Evolutionary conservation across 2,797 vertebrate species (phyloP).

Genomic region (Lutjanus argentimaculatus): DNA sequence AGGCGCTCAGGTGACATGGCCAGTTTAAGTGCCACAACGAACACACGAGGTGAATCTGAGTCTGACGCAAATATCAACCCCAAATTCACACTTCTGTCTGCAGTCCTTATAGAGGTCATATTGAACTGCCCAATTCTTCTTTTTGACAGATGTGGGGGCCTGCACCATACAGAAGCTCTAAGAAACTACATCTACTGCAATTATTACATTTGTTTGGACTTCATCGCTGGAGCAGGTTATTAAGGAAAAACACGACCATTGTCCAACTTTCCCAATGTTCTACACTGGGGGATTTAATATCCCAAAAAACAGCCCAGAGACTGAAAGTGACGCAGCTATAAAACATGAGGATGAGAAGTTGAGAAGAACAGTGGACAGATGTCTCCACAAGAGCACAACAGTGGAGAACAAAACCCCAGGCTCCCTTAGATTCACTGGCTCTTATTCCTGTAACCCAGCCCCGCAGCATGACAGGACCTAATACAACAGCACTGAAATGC

Average conservation of each 20-base stretch:
- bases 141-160: not conserved
- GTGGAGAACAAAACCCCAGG: conserved; percentile 65
- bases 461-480: conserved; percentile 66
- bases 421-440: conserved; percentile 65
- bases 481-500: conserved; percentile 73
- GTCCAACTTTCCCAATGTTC: not conserved
- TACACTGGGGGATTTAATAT: not conserved
- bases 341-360: conserved; percentile 38
- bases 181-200: not conserved
- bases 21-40: conserved; percentile 61
- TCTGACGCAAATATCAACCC: conserved; percentile 72
- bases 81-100: conserved; percentile 52
- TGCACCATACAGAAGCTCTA: not conserved
- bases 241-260: too few species aligned
- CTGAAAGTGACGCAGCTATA: conserved; percentile 7
- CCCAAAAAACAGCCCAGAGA: not conserved
- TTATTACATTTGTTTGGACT: not conserved
- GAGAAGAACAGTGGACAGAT: conserved; percentile 53
- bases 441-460: conserved; percentile 80
- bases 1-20: conserved; percentile 83
- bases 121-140: not conserved
- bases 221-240: not conserved
- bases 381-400: conserved; percentile 56
- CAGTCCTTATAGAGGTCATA: conserved; percentile 2
- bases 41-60: conserved; percentile 67